Conservation (phyloP, 1,140 invertebrate genomes). For the Radopholus similis region DNA sequence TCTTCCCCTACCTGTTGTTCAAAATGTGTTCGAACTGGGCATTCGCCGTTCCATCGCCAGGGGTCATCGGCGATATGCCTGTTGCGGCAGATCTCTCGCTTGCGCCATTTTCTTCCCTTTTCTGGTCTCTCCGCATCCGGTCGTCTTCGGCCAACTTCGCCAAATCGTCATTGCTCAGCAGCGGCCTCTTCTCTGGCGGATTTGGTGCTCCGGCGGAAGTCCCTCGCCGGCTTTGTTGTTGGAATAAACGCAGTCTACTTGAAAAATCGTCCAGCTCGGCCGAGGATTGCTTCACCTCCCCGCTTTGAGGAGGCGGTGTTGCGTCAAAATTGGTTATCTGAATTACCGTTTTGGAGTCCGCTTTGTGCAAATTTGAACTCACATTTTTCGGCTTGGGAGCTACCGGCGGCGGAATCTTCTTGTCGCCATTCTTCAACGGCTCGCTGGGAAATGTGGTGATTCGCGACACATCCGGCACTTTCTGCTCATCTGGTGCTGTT, state of each 20-base stretch:
- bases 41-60: background rate
- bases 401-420: slow-evolving; percentile 36
- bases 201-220: slow-evolving; percentile 16
- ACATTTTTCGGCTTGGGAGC: slow-evolving; percentile 29
- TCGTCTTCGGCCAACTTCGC: background rate
- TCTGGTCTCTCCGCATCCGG: background rate
- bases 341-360: background rate
- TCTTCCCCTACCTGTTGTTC: background rate
- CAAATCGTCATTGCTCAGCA: background rate
- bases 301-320: background rate
- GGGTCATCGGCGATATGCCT: background rate
- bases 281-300: background rate
- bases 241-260: background rate
- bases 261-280: background rate
- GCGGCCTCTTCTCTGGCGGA: background rate
- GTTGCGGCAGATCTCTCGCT: background rate
- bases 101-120: background rate
- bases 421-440: background rate
- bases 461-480: background rate
- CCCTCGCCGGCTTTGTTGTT: background rate
- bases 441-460: slow-evolving; percentile 21
- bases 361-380: background rate
- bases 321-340: slow-evolving; percentile 3
- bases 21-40: background rate
- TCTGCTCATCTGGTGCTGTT: no score